Evolutionary conservation across 2,888 invertebrate species (phyloP), one percentile per base, ranked within the genome.

Genomic region (Volucella bombylans): DNA sequence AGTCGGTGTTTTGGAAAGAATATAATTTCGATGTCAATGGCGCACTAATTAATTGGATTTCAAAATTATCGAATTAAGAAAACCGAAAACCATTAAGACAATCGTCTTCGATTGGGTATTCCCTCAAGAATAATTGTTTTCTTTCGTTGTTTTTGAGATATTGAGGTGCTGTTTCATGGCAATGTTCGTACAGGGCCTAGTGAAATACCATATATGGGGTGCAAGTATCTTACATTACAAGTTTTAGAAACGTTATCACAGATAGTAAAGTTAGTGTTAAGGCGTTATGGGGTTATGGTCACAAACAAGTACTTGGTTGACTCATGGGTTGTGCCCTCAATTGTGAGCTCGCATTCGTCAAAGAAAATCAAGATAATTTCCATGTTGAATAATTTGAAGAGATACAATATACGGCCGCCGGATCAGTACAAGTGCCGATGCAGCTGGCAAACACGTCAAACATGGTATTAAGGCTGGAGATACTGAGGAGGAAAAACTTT

Each of bases 341-440:
- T 9, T n/a, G 81, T 87, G 89, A 89, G 88, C 87, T 86, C 72
- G 88, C 93, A 93, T 73, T 92, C 93, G 90, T 90, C 90, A 57
- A 95, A 95, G 91, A 94, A 93, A 90, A 90, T 90, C 74, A 94
- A 94, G 91, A 93, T 94, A 93, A 89, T 92, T 61, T 94, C 93
- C 88, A 88, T 93, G 95, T 18, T 18, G 18, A 18, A 2, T 18
- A 18, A 18, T 18, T 18, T 18, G 18, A 18, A 18, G 18, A 18
- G 18, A n/a, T n/a, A n/a, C n/a, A n/a, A 18, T 18, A 18, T 18
- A 18, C 18, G 2, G 2, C n/a, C n/a, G n/a, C n/a, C n/a, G n/a
- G 95, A 97, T n/a, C 97, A 97, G 89, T 99, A 99, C 92, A 95
- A 96, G 89, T 94, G 95, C 87, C 93, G 99, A 64, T n/a, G n/a